A percentile compares a stretch with the other conserved stretches of the same genome.
phyloP scores from a whole-genome alignment of 2,888 invertebrate genomes.

The Drosophila peninsularis region DNA sequence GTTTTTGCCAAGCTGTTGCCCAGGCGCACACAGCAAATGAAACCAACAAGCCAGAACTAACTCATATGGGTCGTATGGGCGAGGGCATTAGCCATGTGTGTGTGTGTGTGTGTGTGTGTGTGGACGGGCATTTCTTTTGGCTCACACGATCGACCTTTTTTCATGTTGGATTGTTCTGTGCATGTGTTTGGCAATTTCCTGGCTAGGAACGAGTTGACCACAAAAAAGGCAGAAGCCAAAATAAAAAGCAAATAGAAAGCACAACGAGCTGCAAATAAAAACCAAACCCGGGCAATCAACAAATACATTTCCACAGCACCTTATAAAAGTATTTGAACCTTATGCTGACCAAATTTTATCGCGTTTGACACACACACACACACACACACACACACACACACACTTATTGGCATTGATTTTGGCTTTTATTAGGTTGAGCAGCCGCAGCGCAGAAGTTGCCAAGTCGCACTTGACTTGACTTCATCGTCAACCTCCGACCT shows the following conservation, averaged over 20 bases:
- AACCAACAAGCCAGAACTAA: constrained; percentile 31
- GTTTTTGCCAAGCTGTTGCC: constrained; percentile 64
- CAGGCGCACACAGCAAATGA: constrained; percentile 1
- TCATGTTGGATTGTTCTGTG: constrained; percentile 51
- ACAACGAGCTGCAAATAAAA: constrained; percentile 70
- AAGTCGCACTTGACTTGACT: constrained; percentile 63
- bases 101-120: constrained; percentile 42
- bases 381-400: constrained; percentile 4
- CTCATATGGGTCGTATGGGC: constrained; percentile 20
- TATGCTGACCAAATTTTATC: constrained; percentile 80
- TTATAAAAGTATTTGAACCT: constrained; percentile 81
- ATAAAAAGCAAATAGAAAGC: constrained; percentile 60
- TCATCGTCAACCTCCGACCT: constrained; percentile 30
- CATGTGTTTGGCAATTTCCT: constrained; percentile 76
- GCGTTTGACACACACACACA: constrained; percentile 65
- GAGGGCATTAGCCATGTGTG: constrained; percentile 41
- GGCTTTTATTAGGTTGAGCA: constrained; percentile 75
- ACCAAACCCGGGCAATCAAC: constrained; percentile 75
- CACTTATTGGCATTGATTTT: constrained; percentile 71
- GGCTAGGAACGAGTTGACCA: constrained; percentile 76
- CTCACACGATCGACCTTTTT: constrained; percentile 56
- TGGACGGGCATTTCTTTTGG: constrained; percentile 63
- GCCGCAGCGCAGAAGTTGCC: constrained; percentile 45
- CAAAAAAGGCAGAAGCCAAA: constrained; percentile 62
- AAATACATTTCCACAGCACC: constrained; percentile 79